Conservation (phyloP, 2,888 invertebrate species). For the Lasioglossum zephyrum region DNA sequence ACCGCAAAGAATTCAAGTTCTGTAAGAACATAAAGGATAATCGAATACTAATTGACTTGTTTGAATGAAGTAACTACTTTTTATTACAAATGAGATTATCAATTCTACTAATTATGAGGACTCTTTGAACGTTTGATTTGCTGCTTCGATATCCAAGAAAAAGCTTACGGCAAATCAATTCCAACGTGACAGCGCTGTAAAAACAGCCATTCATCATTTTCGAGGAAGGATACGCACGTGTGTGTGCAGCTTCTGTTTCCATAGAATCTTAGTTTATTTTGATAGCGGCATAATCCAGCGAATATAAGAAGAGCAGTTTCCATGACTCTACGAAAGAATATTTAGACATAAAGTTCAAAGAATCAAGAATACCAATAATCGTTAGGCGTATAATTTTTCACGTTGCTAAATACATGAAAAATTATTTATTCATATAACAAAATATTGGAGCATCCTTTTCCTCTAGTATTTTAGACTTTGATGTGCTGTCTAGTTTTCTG, state of each 20-base stretch:
- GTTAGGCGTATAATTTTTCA: too few relatives aligned
- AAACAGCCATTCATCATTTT: constrained; percentile 4
- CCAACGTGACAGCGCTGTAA: neutral
- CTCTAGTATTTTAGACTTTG: too few relatives aligned
- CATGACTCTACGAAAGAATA: neutral
- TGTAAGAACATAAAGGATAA: too few relatives aligned
- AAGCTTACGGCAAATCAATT: neutral
- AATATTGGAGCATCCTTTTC: too few relatives aligned
- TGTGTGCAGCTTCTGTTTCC: neutral
- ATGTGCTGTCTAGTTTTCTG: too few relatives aligned
- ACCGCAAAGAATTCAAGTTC: too few relatives aligned
- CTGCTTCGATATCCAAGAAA: neutral
- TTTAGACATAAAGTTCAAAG: neutral
- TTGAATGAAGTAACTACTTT: neutral
- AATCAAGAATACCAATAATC: neutral
- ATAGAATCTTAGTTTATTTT: neutral
- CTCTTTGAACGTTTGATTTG: neutral
- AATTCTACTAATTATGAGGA: neutral
- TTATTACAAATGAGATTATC: neutral
- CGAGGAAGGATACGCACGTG: neutral
- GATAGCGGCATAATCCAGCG: neutral
- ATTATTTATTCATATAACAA: too few relatives aligned
- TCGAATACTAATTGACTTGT: neutral
- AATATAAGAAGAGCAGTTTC: neutral
- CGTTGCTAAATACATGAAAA: too few relatives aligned